Conservation (phyloP, 1,140 invertebrate genomes). For the Aphelinus certus region DNA sequence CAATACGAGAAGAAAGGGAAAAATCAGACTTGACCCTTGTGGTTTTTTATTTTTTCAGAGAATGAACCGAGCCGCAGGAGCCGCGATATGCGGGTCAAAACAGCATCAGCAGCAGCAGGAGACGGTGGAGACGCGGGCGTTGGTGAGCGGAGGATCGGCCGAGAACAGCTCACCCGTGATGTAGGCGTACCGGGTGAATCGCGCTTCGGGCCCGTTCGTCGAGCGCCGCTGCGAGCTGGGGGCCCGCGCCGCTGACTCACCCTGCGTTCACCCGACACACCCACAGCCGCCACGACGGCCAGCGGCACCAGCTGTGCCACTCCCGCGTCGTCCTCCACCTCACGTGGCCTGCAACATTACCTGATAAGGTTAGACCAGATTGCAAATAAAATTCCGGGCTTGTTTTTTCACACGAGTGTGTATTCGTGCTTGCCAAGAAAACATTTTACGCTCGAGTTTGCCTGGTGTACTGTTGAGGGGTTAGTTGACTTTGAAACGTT, state of each 20-base stretch:
- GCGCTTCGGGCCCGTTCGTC: no score
- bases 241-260: no score
- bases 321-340: conserved; percentile 59
- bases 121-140: background rate
- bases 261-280: background rate
- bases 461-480: no score
- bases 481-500: no score
- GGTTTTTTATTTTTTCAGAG: no score
- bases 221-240: no score
- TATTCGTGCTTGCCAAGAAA: no score
- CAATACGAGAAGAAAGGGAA: background rate
- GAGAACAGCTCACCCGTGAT: background rate
- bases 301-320: conserved; percentile 44
- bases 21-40: background rate
- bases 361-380: conserved; percentile 55
- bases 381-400: no score
- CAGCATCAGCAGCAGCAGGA: background rate
- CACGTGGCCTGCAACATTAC: conserved; percentile 59
- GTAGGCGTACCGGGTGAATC: background rate
- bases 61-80: conserved; percentile 4
- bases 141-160: background rate
- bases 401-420: no score
- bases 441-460: no score
- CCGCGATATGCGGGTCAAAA: background rate
- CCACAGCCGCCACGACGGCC: conserved; percentile 32